Conservation (phyloP, 2,797 vertebrate species). For the Megalops cyprinoides region DNA sequence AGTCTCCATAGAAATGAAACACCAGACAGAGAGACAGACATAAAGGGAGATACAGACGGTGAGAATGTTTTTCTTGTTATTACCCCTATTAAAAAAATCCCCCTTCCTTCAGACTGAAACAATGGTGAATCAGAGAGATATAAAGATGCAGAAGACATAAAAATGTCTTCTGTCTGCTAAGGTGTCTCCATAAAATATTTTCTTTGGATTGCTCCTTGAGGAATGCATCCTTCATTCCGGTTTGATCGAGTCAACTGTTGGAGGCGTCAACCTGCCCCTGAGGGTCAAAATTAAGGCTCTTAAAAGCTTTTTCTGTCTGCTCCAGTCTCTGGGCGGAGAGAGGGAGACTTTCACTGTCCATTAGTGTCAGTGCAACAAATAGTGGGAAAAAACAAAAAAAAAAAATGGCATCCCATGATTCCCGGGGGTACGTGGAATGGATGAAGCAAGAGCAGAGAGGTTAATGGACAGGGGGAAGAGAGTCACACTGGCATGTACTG, state of each 20-base stretch:
- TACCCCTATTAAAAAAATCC: not conserved
- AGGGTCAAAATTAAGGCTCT: conserved; percentile 31
- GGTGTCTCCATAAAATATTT: not conserved
- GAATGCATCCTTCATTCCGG: conserved; percentile 25
- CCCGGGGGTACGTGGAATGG: conserved; percentile 35
- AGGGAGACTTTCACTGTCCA: conserved; percentile 59
- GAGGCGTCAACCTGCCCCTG: not conserved
- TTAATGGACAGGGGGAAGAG: conserved; percentile 18
- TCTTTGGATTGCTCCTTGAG: not conserved
- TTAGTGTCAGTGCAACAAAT: conserved; percentile 60
- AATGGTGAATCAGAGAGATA: conserved; percentile 1
- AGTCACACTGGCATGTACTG: conserved; percentile 19
- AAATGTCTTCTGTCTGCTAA: not conserved
- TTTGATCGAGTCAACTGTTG: conserved; percentile 19
- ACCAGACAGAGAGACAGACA: conserved; percentile 3
- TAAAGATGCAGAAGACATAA: not conserved
- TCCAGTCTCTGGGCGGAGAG: conserved; percentile 45
- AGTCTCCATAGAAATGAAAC: conserved; percentile 4
- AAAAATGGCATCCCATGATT: conserved; percentile 19
- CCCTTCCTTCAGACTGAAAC: not conserved
- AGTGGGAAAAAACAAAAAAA: conserved; percentile 43
- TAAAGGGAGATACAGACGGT: not conserved
- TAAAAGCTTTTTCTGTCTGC: conserved; percentile 56
- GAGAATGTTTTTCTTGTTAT: not conserved
- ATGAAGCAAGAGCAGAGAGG: conserved; percentile 37